phyloP scores from a whole-genome alignment of 2,888 invertebrate genomes.

The Tenthredo amoena region DNA sequence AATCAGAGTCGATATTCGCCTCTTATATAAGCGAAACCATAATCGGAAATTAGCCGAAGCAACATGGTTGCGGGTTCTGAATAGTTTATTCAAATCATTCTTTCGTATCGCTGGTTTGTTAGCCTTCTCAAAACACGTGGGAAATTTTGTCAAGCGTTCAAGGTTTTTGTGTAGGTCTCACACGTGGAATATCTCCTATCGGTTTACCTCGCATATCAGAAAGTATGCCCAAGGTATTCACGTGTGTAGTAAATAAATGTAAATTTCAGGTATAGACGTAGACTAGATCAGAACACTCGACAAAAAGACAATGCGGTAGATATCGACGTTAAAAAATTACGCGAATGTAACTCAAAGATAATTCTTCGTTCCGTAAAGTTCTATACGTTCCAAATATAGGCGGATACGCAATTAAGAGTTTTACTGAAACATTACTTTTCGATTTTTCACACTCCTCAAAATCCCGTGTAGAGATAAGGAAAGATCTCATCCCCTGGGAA shows the following conservation, averaged over 20 bases:
- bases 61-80: not conserved
- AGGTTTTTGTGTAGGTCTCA: not conserved
- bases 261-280: not conserved
- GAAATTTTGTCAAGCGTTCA: slow-evolving; percentile 8
- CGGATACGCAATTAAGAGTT: not conserved
- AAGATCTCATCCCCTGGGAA: not conserved
- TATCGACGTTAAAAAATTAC: not conserved
- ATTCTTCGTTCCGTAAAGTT: not conserved
- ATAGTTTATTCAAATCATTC: not conserved
- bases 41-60: not conserved
- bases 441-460: not conserved
- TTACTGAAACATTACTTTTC: not conserved
- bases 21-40: not conserved
- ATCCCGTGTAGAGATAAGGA: not conserved
- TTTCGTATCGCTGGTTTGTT: not conserved
- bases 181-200: not conserved
- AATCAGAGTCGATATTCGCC: not conserved
- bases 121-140: not conserved
- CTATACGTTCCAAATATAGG: not conserved
- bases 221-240: not conserved
- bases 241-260: not conserved
- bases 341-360: not conserved
- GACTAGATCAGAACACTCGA: not conserved
- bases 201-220: not conserved
- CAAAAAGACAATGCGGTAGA: not conserved